Percentiles rank a stretch among this genome's conserved stretches.
Conservation (phyloP, 2,113 vertebrate genomes). For the Prochilodus magdalenae region DNA sequence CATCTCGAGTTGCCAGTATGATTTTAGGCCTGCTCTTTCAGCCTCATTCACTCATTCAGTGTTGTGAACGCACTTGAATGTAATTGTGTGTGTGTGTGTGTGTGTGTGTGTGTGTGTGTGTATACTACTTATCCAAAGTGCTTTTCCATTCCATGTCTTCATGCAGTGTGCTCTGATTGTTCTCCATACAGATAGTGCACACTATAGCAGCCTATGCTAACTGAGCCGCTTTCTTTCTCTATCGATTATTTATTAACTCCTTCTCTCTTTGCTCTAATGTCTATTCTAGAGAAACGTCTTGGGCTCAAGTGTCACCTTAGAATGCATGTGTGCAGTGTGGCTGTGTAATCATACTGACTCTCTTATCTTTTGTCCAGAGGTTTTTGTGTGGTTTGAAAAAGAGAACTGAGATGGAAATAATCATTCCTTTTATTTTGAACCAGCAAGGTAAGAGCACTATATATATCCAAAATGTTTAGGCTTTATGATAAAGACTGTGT, state of each 20-base stretch:
- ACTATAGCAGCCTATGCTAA: constrained; percentile 41
- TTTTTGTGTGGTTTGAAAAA: constrained; percentile 64
- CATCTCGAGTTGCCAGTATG: constrained; percentile 40
- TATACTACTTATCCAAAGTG: constrained; percentile 45
- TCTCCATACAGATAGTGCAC: constrained; percentile 24
- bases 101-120: constrained; percentile 28
- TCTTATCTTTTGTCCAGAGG: constrained; percentile 11
- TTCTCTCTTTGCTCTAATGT: constrained; percentile 47
- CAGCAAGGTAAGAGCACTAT: no score
- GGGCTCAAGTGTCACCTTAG: constrained; percentile 51
- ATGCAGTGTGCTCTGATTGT: constrained; percentile 50
- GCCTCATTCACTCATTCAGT: not conserved
- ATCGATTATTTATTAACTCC: constrained; percentile 55
- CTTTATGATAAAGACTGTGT: no score
- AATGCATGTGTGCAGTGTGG: constrained; percentile 27
- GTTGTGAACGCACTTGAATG: constrained; percentile 23
- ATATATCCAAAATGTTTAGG: no score
- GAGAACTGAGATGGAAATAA: no score
- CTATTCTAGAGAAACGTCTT: constrained; percentile 45
- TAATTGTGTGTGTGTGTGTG: constrained; percentile 16
- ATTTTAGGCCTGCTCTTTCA: not conserved
- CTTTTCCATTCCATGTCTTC: constrained; percentile 66
- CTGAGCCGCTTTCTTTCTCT: constrained; percentile 57
- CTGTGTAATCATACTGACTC: constrained; percentile 30
- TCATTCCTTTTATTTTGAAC: no score